Evolutionary conservation across 2,888 invertebrate genomes (phyloP).

Genomic region (Gasteruption jaculator): DNA sequence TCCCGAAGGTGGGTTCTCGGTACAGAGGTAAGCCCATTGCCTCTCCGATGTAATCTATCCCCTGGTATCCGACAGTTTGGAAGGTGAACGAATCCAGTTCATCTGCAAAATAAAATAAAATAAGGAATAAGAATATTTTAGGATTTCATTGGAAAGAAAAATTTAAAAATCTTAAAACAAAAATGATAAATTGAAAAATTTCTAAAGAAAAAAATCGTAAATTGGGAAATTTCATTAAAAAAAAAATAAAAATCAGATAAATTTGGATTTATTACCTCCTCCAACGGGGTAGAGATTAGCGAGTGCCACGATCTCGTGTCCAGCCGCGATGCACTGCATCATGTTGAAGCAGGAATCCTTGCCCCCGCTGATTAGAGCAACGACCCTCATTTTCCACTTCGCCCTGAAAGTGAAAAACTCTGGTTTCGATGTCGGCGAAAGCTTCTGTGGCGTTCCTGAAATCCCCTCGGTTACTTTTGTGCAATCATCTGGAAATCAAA

Average conservation of each 20-base stretch:
- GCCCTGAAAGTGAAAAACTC: too few species aligned
- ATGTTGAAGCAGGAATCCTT: constrained; percentile 99
- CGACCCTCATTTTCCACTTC: constrained; percentile 71
- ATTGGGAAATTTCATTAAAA: constrained; percentile 5
- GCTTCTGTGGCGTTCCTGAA: background rate
- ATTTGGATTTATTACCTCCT: constrained; percentile 60
- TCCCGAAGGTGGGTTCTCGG: constrained; percentile 77
- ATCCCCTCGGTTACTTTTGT: background rate
- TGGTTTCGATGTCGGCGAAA: background rate
- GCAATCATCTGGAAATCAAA: background rate
- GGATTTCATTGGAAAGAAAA: background rate
- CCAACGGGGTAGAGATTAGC: constrained; percentile 89
- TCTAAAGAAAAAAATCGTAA: background rate
- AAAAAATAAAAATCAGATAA: constrained; percentile 3
- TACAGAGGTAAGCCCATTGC: constrained; percentile 92
- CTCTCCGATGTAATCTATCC: constrained; percentile 84
- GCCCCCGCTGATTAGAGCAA: constrained; percentile 92
- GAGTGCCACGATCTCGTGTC: constrained; percentile 91
- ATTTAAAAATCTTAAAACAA: constrained; percentile 1
- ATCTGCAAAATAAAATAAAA: constrained; percentile 63
- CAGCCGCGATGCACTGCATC: constrained; percentile 95
- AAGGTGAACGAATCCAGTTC: constrained; percentile 99
- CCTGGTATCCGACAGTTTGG: constrained; percentile 97
- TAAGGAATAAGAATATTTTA: too few species aligned
- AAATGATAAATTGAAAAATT: background rate